Conservation (phyloP, 1,140 invertebrate genomes). For the Ruditapes philippinarum region DNA sequence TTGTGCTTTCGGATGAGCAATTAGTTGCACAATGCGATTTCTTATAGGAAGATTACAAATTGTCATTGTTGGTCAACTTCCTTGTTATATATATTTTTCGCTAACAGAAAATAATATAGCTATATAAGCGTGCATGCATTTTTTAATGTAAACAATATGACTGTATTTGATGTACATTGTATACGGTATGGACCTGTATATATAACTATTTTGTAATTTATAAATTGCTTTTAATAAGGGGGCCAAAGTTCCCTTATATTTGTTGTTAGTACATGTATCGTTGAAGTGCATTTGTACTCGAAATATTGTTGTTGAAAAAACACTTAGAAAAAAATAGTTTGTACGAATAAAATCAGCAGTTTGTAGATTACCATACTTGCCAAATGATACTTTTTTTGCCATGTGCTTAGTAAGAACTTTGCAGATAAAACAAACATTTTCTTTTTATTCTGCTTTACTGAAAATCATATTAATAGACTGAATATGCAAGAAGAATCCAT, state of each 20-base stretch:
- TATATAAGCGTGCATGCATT: background rate
- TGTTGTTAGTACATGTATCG: background rate
- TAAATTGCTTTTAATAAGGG: background rate
- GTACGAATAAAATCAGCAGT: background rate
- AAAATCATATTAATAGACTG: too few relatives aligned
- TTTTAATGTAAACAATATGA: background rate
- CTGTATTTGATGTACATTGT: background rate
- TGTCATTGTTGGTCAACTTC: background rate
- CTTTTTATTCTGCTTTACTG: too few relatives aligned
- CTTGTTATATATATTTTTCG: background rate
- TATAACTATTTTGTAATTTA: constrained; percentile 31
- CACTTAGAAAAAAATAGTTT: background rate
- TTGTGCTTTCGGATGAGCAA: too few relatives aligned
- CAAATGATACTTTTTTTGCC: too few relatives aligned
- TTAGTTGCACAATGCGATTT: too few relatives aligned
- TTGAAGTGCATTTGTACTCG: background rate
- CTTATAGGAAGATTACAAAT: too few relatives aligned
- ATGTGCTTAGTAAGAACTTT: too few relatives aligned
- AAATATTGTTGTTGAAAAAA: background rate
- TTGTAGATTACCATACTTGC: background rate
- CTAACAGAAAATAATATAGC: background rate
- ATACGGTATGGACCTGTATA: background rate
- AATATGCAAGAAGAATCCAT: too few relatives aligned
- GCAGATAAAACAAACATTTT: too few relatives aligned
- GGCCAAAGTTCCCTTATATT: constrained; percentile 15